Base-by-base conservation (phyloP, 2,797 vertebrate species). In the Propithecus deckenii region DNA sequence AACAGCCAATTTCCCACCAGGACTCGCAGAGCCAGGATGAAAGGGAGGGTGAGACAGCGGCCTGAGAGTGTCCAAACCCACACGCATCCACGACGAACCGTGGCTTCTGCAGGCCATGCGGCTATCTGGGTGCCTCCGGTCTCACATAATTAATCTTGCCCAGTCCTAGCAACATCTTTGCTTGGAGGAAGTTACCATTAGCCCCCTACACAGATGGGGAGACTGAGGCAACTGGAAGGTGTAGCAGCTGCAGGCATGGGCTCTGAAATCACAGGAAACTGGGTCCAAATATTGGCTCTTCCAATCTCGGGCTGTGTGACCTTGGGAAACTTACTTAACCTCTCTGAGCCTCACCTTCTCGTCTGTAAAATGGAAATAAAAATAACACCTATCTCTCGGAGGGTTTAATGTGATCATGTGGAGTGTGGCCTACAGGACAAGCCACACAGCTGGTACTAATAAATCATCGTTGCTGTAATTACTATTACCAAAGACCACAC, bases 401-500 rank as follows among this genome's bases (percentile, higher is more conserved):
- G 61, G 7, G 5, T 17, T 63, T 48, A 22, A 11, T 23, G 13
- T 6, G 35, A 35, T 25, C 57, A 7, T 9, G 13, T 0, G 43
- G 25, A 32, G 4, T 12, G 2, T 4, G 20, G 55, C 43, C 22
- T 32, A 20, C 12, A 25, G 59, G 25, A 30, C 38, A 30, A 5
- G 23, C 18, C 8, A 23, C 17, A 0, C 0, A 2, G 12, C 43
- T 23, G 65, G 38, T 14, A 20, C 25, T 4, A 8, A 2, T 4
- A 48, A 7, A 22, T 15, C 12, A 6, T 2, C 17, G 23, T 11
- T 2, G 0, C 14, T 41, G 3, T 8, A 2, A 50, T 69, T 8
- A 35, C 7, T 5, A 28, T 43, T 35, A 55, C 55, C 13, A 25
- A 94, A 7, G 18, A 55, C 9, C 59, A 59, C 28, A 20, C 5